Evolutionary conservation across 2,113 vertebrate genomes (phyloP), one percentile per base, ranked within the genome.

Genomic region (Eublepharis macularius): DNA sequence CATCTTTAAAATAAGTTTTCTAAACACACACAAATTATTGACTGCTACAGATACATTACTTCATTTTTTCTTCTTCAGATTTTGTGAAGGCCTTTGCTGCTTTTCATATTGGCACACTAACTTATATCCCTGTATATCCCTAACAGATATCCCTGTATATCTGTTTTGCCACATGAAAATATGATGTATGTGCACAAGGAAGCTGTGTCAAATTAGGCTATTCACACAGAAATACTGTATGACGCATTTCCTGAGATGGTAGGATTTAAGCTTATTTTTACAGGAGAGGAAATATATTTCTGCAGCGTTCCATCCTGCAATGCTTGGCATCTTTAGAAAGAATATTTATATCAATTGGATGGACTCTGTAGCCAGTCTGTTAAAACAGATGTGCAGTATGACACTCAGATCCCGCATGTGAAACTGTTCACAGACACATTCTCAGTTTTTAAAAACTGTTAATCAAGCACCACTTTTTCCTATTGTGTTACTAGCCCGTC

Each of bases 11-110:
- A 74, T 74, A 63, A 24, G n/a, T 19, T 12, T n/a, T 36, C 2
- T 49, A 54, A 32, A 21, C 41, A 43, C 2, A 34, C 49, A 76
- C 45, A 91, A 91, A 92, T 88, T 93, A 87, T 88, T 93, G 90
- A 78, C 60, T 82, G 41, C 87, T 88, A 51, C 95, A 95, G 95
- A 96, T 88, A 94, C 94, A 95, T 96, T 91, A 95, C 94, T 94
- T 97, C 95, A 96, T 51, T 83, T 86, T 76, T 34, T 49, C 11
- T n/a, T 11, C 29, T 11, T 5, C 63, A 34, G 45, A 80, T 17
- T 51, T 66, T 75, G 66, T 12, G 32, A 13, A 51, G 45, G 4
- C 26, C 14, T 41, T 49, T 14, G 21, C 43, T 34, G 10, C n/a
- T 68, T 32, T 77, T 51, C 63, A 41, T 51, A 3, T 21, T 86